Evolutionary conservation across 1,140 invertebrate species (phyloP).

Genomic region (Drosophila ercepeae): DNA sequence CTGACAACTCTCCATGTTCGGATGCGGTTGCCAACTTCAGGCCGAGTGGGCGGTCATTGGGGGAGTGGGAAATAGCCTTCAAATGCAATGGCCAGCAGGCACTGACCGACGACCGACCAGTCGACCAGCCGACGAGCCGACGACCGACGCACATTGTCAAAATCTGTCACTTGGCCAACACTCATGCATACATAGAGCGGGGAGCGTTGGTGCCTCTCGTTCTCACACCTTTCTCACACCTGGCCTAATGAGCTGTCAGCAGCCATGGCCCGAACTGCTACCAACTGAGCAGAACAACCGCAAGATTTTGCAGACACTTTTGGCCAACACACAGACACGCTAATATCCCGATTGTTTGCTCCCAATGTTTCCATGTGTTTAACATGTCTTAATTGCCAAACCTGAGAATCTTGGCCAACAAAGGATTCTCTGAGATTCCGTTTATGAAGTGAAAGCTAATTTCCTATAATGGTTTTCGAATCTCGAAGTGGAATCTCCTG

Average conservation of each 20-base stretch:
- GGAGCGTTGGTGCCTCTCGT: too few species aligned
- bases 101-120: slow-evolving; percentile 34
- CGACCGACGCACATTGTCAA: slow-evolving; percentile 61
- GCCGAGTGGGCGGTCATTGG: not conserved
- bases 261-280: slow-evolving; percentile 30
- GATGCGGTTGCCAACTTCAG: slow-evolving; percentile 42
- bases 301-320: slow-evolving; percentile 56
- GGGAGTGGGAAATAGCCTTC: slow-evolving; percentile 30
- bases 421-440: slow-evolving; percentile 7
- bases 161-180: slow-evolving; percentile 56
- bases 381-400: slow-evolving; percentile 4
- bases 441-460: slow-evolving; percentile 34
- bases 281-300: slow-evolving; percentile 45
- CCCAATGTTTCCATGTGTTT: not conserved
- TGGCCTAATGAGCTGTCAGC: slow-evolving; percentile 57
- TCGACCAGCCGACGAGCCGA: too few species aligned
- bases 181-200: slow-evolving; percentile 22
- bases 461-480: slow-evolving; percentile 17
- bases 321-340: slow-evolving; percentile 24
- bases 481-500: too few species aligned
- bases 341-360: not conserved
- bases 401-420: slow-evolving; percentile 1
- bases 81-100: slow-evolving; percentile 42
- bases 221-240: too few species aligned
- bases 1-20: slow-evolving; percentile 47